A percentile compares a stretch with the other conserved stretches of the same genome.
Evolutionary conservation across 2,113 vertebrate genomes (phyloP).

Genomic region (Heliornis fulica): DNA sequence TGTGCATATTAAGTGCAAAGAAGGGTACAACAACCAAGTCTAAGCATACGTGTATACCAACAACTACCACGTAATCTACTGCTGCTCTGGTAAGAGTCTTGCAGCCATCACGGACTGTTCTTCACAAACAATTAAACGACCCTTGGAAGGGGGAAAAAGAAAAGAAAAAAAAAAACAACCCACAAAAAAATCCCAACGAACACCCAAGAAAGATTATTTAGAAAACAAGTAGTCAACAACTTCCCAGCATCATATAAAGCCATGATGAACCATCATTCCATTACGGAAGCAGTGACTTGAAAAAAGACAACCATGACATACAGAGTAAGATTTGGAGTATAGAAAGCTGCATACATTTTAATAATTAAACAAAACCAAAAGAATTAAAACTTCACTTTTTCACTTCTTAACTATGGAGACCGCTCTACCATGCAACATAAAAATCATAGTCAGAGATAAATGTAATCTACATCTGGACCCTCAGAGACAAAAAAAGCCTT

Average conservation of each 20-base stretch:
- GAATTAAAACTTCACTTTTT: background rate
- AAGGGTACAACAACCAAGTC: fast-evolving
- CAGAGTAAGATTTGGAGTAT: background rate
- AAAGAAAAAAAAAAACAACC: background rate
- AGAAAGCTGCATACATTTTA: background rate
- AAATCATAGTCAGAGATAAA: no score
- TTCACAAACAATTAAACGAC: background rate
- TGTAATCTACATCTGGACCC: no score
- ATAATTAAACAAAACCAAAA: background rate
- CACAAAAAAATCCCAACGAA: no score
- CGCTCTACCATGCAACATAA: background rate
- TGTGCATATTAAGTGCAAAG: background rate
- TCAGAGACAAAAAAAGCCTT: background rate
- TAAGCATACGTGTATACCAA: background rate
- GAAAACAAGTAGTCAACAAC: background rate
- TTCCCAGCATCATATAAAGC: background rate
- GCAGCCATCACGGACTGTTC: background rate
- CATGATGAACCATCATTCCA: background rate
- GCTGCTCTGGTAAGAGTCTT: background rate
- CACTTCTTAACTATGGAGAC: background rate
- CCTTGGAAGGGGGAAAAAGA: fast-evolving
- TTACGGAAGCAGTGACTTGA: background rate
- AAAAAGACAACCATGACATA: background rate
- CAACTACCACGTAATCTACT: background rate
- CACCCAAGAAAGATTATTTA: background rate